These are phyloP conservation scores for Anhinga rufa DNA, from an alignment of 2,113 vertebrate species.

Conservation along the genomic window DNA sequence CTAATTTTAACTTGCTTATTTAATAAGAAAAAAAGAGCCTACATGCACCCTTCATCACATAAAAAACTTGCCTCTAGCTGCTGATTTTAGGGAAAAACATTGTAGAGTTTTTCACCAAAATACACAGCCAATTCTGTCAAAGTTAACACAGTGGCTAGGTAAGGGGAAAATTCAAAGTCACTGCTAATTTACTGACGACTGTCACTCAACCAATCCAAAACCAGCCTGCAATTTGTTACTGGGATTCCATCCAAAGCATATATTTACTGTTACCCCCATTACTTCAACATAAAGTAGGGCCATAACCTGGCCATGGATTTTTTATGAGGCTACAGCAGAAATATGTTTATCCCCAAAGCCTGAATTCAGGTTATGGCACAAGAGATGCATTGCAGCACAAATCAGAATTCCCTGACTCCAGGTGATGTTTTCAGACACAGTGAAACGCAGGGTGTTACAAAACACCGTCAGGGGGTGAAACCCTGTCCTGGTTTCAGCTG, in stretches of 20 bases:
- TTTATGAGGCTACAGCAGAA: background rate
- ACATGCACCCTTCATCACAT: background rate
- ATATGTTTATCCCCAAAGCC: background rate
- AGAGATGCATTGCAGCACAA: background rate
- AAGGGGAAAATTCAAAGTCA: background rate
- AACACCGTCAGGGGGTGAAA: too few relatives aligned
- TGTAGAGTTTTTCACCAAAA: background rate
- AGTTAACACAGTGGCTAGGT: background rate
- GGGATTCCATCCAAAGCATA: background rate
- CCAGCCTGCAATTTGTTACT: background rate
- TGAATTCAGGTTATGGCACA: background rate
- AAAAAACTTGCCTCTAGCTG: background rate
- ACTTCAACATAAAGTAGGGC: background rate
- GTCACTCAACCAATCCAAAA: background rate
- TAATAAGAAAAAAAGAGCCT: background rate
- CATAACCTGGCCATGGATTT: background rate
- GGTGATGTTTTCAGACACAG: background rate
- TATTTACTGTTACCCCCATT: background rate
- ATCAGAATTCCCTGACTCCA: background rate
- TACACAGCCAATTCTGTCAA: background rate
- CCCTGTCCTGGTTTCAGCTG: too few relatives aligned
- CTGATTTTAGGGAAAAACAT: background rate
- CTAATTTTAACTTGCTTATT: background rate
- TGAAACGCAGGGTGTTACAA: background rate
- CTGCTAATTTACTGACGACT: background rate